These are phyloP conservation scores for Coelinius sp. DNA, from an alignment of 2,888 invertebrate species.

Conservation along the genomic window DNA sequence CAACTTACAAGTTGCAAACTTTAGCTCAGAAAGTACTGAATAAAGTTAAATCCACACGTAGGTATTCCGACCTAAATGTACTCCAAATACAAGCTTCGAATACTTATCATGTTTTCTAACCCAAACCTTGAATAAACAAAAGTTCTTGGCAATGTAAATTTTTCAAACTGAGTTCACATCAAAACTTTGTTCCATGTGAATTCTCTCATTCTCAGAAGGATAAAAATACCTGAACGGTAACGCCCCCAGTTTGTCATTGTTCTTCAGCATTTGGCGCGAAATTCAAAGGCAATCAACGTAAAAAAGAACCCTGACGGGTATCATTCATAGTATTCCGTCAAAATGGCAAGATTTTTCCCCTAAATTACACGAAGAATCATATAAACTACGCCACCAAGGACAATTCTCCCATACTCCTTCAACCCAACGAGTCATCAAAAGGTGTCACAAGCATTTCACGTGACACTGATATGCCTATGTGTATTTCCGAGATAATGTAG, in stretches of 20 bases:
- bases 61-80: not conserved
- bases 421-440: not conserved
- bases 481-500: not conserved
- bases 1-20: not conserved
- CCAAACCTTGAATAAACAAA: not conserved
- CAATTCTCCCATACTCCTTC: not conserved
- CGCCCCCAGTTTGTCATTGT: no score
- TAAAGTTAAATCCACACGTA: not conserved
- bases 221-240: no score
- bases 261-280: no score
- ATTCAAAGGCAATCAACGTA: no score
- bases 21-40: not conserved
- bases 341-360: no score
- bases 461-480: constrained; percentile 17
- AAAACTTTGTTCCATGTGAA: no score
- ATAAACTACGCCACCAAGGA: not conserved
- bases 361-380: not conserved
- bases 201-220: no score
- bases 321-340: no score
- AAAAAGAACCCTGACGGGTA: no score
- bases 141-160: not conserved
- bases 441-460: not conserved
- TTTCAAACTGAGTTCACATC: not conserved
- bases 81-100: not conserved
- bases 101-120: not conserved